Evolutionary conservation across 2,113 vertebrate genomes (phyloP), one percentile per base, ranked within the genome.

Genomic region (Lota lota): DNA sequence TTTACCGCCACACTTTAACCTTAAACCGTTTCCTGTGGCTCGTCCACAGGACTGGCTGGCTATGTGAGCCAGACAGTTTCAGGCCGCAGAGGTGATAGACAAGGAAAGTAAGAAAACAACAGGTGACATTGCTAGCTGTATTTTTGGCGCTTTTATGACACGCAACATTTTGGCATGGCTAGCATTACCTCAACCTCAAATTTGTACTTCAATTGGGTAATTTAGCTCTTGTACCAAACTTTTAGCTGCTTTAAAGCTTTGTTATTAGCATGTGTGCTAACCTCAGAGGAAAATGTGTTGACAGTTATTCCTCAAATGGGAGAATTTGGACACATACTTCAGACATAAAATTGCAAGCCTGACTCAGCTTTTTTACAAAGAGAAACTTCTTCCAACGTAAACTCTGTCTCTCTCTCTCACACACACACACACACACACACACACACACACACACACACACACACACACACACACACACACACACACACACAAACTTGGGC

Each of bases 21-120:
- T 71, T 80, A 71, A 80, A 85, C 84, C 81, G 70, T 87, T 87
- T 88, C 89, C 85, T 87, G 83, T 76, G 80, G 84, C 74, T 75
- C 74, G 62, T 86, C 72, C 20, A 22, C 71, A 54, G 73, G 71
- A 66, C 75, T 70, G 70, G 70, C 73, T 83, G 28, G 83, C 81
- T 81, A 78, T 72, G 67, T 14, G 72, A 72, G 79, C 79, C 83
- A 88, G 88, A 85, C 87, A 76, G 80, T 75, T 82, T 80, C 12
- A 83, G 80, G 54, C 66, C 74, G 70, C 24, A 1, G 21, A 70
- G 70, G 77, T 78, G 67, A 81, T 84, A 88, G 85, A 90, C 82
- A 87, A 70, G 79, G 11, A 64, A 68, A 75, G 64, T 69, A 73
- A 68, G 77, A 77, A 72, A 83, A 87, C 87, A 90, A 85, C 79